Evolutionary conservation across 2,797 vertebrate species (phyloP).

Genomic region (Sebastes kiyomatsui): DNA sequence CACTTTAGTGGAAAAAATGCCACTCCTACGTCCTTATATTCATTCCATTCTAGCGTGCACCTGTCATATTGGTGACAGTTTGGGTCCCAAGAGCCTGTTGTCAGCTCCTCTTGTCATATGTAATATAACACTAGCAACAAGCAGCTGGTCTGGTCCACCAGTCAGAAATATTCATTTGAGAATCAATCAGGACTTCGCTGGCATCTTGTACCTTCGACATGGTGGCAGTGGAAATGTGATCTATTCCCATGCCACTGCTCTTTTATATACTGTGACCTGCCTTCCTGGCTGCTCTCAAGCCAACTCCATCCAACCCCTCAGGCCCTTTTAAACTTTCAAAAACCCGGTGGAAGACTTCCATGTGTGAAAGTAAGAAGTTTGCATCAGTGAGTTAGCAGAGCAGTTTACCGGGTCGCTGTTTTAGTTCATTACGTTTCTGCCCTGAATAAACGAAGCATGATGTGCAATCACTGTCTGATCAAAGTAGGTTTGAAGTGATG

Average conservation of each 20-base stretch:
- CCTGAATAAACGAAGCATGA: background rate
- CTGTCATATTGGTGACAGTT: constrained; percentile 16
- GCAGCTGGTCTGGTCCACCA: background rate
- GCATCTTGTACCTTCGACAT: background rate
- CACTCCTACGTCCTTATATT: background rate
- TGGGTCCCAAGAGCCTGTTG: constrained; percentile 7
- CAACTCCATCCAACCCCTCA: background rate
- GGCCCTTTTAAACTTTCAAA: background rate
- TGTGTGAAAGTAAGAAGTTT: background rate
- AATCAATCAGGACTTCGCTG: background rate
- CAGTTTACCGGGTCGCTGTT: background rate
- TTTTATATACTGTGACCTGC: background rate
- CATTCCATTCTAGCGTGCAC: background rate
- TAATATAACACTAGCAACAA: background rate
- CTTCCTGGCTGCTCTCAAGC: background rate
- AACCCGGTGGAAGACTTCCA: background rate
- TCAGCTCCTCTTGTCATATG: constrained; percentile 27
- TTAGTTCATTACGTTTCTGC: background rate
- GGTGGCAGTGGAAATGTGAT: background rate
- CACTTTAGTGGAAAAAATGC: background rate
- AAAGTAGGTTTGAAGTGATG: background rate
- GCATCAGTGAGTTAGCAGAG: background rate
- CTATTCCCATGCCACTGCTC: background rate
- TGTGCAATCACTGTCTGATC: background rate
- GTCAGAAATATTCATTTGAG: constrained; percentile 6